A percentile compares a stretch with the other conserved stretches of the same genome.
Conservation (phyloP, 2,113 vertebrate species). For the Motacilla alba region DNA sequence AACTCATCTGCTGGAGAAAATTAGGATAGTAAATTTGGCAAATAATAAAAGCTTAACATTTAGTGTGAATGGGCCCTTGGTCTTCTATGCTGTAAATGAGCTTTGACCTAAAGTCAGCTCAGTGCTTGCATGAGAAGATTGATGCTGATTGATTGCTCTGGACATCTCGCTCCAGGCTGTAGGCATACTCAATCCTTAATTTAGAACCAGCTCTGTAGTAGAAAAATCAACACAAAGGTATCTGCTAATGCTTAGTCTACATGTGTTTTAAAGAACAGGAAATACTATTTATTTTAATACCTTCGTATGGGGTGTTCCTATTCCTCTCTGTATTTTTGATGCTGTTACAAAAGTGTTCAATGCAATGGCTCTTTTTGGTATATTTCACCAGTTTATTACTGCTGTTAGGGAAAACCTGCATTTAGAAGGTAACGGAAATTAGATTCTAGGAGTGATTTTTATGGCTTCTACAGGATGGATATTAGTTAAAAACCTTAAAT, state of each 20-base stretch:
- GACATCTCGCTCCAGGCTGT: not conserved
- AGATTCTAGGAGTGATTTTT: not conserved
- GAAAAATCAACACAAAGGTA: not conserved
- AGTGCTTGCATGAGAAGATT: not conserved
- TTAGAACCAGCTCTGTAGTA: not conserved
- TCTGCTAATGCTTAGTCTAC: not conserved
- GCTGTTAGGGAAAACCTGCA: not conserved
- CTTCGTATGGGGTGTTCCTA: not conserved
- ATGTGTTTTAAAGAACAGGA: not conserved
- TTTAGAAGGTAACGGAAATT: not conserved
- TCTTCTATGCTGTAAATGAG: not conserved
- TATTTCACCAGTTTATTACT: not conserved
- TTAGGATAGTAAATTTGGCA: not conserved
- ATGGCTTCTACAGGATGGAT: not conserved
- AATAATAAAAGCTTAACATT: not conserved
- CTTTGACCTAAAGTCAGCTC: not conserved
- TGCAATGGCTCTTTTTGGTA: not conserved
- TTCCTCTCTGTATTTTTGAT: not conserved
- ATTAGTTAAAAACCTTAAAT: not conserved
- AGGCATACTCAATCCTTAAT: not conserved
- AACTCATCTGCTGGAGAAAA: not conserved
- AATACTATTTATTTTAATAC: not conserved
- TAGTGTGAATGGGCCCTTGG: not conserved
- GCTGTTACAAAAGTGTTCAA: not conserved
- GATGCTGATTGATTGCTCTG: not conserved